phyloP scores from a whole-genome alignment of 1,140 invertebrate species.

The Penaeus japonicus region DNA sequence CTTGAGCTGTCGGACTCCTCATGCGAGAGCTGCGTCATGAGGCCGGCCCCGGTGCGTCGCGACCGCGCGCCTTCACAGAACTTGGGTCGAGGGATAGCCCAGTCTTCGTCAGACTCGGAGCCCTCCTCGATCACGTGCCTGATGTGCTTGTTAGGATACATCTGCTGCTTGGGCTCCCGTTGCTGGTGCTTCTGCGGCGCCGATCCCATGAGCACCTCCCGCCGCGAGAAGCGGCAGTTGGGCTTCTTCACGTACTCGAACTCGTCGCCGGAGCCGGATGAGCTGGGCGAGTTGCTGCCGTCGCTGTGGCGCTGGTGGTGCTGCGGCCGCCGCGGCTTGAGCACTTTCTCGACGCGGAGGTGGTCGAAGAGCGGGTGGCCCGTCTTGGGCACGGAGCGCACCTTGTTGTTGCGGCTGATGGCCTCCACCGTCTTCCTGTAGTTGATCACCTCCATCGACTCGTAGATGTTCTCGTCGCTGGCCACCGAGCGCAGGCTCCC shows the following conservation, averaged over 20 bases:
- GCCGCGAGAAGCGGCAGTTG: conserved; percentile 43
- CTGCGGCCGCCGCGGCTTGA: conserved; percentile 38
- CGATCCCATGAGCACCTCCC: conserved; percentile 15
- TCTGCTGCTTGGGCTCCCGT: conserved; percentile 20
- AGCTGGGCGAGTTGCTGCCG: conserved; percentile 52
- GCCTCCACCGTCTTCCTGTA: conserved; percentile 55
- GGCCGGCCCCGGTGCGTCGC: conserved; percentile 35
- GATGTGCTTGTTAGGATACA: conserved; percentile 15
- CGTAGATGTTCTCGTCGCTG: conserved; percentile 56
- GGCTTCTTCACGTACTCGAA: conserved; percentile 48
- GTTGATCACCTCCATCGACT: conserved; percentile 56
- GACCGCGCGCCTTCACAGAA: background rate
- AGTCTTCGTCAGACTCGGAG: conserved; percentile 46
- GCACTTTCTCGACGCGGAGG: conserved; percentile 50
- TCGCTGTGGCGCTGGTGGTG: conserved; percentile 30
- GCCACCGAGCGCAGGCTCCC: conserved; percentile 38
- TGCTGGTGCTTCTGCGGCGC: background rate
- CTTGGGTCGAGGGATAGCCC: conserved; percentile 47
- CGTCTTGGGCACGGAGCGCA: conserved; percentile 48
- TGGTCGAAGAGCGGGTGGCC: conserved; percentile 58
- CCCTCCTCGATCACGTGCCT: conserved; percentile 4
- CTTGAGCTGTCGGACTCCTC: conserved; percentile 57
- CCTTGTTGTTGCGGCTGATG: conserved; percentile 47
- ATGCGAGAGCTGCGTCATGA: conserved; percentile 9
- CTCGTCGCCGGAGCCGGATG: conserved; percentile 58